Conservation (phyloP, 2,113 vertebrate genomes). For the Tragelaphus buxtoni region DNA sequence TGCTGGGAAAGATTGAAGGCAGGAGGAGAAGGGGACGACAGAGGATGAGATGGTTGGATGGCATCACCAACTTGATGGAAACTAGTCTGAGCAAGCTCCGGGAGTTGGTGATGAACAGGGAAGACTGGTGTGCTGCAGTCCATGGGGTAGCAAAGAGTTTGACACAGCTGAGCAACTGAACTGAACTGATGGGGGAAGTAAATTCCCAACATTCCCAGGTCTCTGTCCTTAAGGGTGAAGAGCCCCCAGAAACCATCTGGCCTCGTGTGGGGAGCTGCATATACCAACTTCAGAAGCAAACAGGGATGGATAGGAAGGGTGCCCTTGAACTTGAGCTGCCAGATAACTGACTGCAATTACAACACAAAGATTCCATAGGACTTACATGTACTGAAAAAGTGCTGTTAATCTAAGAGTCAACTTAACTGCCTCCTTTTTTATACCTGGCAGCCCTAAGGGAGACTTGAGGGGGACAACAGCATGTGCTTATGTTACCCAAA, state of each 20-base stretch:
- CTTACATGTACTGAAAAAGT: not conserved
- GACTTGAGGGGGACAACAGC: not conserved
- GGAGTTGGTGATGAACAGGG: not conserved
- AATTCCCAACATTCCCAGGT: not conserved
- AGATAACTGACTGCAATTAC: too few relatives aligned
- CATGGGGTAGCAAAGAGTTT: not conserved
- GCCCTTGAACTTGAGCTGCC: not conserved
- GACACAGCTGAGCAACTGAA: not conserved
- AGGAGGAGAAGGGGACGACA: not conserved
- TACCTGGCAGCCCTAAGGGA: not conserved
- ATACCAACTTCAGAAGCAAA: not conserved
- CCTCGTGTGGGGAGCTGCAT: not conserved
- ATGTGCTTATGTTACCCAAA: not conserved
- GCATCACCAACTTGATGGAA: not conserved
- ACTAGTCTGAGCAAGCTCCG: not conserved
- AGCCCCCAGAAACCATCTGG: not conserved
- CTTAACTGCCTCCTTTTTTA: not conserved
- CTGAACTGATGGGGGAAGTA: not conserved
- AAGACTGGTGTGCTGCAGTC: not conserved
- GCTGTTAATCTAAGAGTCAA: not conserved
- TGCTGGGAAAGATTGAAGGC: not conserved
- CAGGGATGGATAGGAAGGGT: fast-evolving
- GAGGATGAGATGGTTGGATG: not conserved
- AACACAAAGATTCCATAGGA: not conserved
- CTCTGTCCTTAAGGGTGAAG: not conserved